Conservation (phyloP, 2,797 vertebrate species). For the Ctenosaura bakeri region DNA sequence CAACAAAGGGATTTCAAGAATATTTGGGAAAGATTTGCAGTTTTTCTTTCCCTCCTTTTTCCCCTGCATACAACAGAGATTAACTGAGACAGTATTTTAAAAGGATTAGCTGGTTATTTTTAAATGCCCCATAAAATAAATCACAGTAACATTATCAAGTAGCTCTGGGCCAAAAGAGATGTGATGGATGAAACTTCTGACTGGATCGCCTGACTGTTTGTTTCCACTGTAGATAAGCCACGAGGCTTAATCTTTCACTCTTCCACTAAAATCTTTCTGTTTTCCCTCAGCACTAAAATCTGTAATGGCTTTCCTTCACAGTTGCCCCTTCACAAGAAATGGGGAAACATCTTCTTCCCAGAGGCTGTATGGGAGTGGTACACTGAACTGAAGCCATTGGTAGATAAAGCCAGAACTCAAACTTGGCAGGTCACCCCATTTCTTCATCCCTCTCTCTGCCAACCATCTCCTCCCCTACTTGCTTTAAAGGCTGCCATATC, state of each 20-base stretch:
- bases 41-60: too few relatives aligned
- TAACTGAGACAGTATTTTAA: neutral
- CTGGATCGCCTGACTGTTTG: constrained; percentile 10
- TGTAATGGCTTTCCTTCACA: neutral
- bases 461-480: neutral
- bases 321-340: neutral
- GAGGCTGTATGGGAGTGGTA: neutral
- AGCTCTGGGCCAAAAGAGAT: neutral
- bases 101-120: neutral
- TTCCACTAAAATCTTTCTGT: neutral
- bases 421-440: neutral
- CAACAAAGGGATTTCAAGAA: neutral
- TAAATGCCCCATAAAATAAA: constrained; percentile 8
- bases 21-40: neutral
- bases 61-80: too few relatives aligned
- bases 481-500: too few relatives aligned
- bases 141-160: neutral
- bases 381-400: too few relatives aligned
- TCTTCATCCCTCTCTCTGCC: neutral
- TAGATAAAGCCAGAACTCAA: neutral
- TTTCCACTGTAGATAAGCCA: neutral
- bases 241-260: neutral
- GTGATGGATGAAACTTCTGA: neutral
- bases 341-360: neutral
- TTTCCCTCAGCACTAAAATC: neutral